phyloP scores from a whole-genome alignment of 2,113 vertebrate genomes.

The Catharus minimus region DNA sequence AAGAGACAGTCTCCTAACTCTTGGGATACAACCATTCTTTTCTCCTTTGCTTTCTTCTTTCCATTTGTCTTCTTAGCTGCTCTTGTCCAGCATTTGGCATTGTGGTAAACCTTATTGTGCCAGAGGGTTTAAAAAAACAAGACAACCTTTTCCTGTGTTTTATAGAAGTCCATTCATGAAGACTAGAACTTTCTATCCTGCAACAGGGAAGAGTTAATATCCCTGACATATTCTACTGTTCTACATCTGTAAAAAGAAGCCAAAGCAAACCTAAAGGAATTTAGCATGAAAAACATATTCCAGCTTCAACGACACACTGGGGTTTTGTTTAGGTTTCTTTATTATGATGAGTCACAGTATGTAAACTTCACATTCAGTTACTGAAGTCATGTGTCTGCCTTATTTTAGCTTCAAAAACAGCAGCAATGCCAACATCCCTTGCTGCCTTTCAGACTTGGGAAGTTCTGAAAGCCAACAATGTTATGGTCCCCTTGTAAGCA shows the following conservation, averaged over 20 bases:
- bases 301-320: constrained; percentile 12
- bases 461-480: not conserved
- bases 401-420: constrained; percentile 32
- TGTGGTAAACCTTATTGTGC: not conserved
- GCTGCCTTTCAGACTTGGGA: not conserved
- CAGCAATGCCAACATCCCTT: not conserved
- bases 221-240: not conserved
- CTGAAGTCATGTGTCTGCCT: not conserved
- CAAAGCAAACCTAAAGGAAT: constrained; percentile 4
- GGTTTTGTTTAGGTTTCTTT: constrained; percentile 42
- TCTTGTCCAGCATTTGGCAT: not conserved
- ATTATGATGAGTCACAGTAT: not conserved
- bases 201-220: not conserved
- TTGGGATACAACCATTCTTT: not conserved
- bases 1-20: not conserved
- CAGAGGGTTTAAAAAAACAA: not conserved
- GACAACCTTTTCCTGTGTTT: not conserved
- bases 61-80: not conserved
- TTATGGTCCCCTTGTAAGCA: not conserved
- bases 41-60: not conserved
- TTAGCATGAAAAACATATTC: constrained; percentile 24
- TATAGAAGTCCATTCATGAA: not conserved
- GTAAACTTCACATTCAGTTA: constrained; percentile 21
- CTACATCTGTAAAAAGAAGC: not conserved
- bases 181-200: not conserved